Evolutionary conservation across 2,113 vertebrate genomes (phyloP), one percentile per base, ranked within the genome.

Genomic region (Lycaon pictus): DNA sequence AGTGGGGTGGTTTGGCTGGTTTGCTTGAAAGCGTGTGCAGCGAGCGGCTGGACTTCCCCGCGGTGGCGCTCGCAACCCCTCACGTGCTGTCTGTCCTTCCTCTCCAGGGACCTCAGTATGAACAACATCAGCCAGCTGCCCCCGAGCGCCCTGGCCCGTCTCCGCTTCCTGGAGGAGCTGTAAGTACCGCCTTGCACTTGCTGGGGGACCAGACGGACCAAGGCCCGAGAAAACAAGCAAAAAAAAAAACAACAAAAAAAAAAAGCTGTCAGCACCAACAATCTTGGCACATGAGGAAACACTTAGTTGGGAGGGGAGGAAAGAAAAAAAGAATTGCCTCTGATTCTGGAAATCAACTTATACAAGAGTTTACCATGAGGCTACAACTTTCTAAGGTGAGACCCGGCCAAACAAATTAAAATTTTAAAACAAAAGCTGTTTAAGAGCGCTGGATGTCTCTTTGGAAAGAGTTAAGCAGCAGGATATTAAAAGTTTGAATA

Each of bases 121-220:
- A 99, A 99, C 98, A 99, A 99, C 98, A 99, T 99, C 96, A 99
- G 99, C 74, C 98, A 98, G 97, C 97, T 99, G 97, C 97, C 99
- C 97, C 98, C 97, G 35, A 99, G 98, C 88, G 98, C 98, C 32
- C 98, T 99, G 96, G 98, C 98, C 98, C 99, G 98, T 82, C 99
- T 99, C 72, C 99, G 99, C 98, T 99, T 99, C 98, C 99, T 99
- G 95, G 99, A 99, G 98, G 99, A 99, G 98, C 98, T 99, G 99
- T 99, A 98, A 99, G 99, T 99, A 98, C 43, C 6, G 7, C 98
- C 97, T 98, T 58, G 11, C 97, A 82, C 98, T 98, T 98, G 85
- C 98, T 98, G 97, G 98, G 98, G 98, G 99, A 99, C 98, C 98
- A 98, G 98, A 99, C 99, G 98, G 98, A 98, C 98, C 37, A 0